Percentiles rank a stretch among this genome's conserved stretches.
phyloP scores from a whole-genome alignment of 2,113 vertebrate genomes.

The Passer domesticus region DNA sequence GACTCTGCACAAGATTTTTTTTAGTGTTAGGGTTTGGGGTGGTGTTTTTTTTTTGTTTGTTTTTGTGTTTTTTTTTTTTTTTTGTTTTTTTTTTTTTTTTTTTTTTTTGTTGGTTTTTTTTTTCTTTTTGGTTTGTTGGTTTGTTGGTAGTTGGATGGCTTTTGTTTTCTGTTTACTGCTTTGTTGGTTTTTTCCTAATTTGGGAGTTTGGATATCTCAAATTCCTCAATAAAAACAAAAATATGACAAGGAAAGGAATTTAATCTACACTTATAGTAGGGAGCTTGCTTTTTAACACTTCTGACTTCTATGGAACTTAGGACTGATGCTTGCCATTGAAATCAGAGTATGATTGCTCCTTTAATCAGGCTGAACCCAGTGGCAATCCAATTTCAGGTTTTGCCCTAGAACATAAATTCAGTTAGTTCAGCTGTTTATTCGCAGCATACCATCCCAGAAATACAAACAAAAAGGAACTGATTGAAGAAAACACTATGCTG shows the following conservation, averaged over 20 bases:
- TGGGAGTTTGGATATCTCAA: neutral
- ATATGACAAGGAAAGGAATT: neutral
- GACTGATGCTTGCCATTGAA: neutral
- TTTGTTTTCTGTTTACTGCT: neutral
- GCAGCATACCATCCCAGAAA: neutral
- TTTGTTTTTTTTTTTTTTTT: too few species aligned
- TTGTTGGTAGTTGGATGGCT: neutral
- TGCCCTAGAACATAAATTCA: neutral
- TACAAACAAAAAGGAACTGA: neutral
- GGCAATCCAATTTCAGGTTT: neutral
- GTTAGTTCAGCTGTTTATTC: neutral
- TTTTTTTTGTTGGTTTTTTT: neutral
- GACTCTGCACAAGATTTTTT: neutral
- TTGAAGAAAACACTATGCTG: neutral
- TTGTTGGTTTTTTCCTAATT: neutral
- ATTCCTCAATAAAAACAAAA: neutral
- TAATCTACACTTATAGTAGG: neutral
- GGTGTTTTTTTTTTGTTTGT: neutral
- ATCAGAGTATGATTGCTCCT: neutral
- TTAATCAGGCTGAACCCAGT: neutral
- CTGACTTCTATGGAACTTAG: neutral
- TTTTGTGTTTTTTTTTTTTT: neutral
- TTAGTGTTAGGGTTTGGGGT: neutral
- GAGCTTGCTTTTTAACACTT: neutral
- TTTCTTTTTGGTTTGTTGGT: neutral